Evolutionary conservation across 1,140 invertebrate species (phyloP).

Genomic region (Drosophila ogumai): DNA sequence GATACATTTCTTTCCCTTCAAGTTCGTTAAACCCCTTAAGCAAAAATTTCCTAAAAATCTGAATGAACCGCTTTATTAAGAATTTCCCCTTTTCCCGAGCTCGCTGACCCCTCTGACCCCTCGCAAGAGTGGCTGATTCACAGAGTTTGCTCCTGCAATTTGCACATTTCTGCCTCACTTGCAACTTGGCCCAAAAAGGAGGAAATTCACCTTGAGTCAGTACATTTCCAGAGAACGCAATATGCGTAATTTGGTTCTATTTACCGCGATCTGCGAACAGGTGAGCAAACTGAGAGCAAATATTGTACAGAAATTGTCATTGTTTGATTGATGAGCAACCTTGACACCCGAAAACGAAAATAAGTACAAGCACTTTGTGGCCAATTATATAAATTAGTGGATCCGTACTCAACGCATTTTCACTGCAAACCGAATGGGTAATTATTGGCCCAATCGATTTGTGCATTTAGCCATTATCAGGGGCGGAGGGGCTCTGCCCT

Average conservation of each 20-base stretch:
- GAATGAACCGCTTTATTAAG: neutral
- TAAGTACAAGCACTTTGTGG: neutral
- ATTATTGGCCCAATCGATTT: constrained; percentile 17
- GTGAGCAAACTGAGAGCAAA: constrained; percentile 24
- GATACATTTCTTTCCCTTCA: neutral
- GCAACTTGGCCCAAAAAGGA: constrained; percentile 49
- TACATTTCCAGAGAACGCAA: constrained; percentile 61
- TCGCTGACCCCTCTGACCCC: constrained; percentile 16
- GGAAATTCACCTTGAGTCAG: constrained; percentile 27
- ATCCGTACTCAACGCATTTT: constrained; percentile 7
- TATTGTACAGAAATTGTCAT: constrained; percentile 56
- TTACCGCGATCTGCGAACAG: constrained; percentile 19
- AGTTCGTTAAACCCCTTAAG: neutral
- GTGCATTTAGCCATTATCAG: constrained; percentile 17
- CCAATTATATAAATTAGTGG: constrained; percentile 23
- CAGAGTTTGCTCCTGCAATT: constrained; percentile 59
- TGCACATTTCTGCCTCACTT: constrained; percentile 80
- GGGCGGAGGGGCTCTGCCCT: constrained; percentile 3
- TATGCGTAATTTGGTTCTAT: constrained; percentile 52
- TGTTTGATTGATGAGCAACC: constrained; percentile 63
- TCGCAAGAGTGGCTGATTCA: neutral
- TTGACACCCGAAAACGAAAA: constrained; percentile 39
- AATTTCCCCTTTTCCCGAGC: neutral
- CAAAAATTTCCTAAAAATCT: neutral
- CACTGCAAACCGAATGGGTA: neutral